Conservation (phyloP, 2,797 vertebrate genomes). For the Typhlichthys subterraneus region DNA sequence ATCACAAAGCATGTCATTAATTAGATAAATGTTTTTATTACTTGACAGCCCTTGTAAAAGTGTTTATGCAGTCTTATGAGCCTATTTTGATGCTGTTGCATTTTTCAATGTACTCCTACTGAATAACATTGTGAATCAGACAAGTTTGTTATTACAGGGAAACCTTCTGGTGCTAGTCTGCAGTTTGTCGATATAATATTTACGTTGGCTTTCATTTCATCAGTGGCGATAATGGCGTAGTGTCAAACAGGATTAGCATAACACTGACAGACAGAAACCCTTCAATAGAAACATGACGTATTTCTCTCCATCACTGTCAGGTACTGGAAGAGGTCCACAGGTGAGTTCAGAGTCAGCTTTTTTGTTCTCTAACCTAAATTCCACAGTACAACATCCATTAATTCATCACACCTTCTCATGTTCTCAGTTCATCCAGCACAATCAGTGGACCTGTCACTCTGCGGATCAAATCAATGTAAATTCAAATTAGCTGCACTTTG, state of each 20-base stretch:
- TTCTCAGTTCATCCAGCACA: constrained; percentile 13
- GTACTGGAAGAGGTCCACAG: constrained; percentile 32
- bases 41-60: constrained; percentile 21
- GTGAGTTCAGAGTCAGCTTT: constrained; percentile 25
- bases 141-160: constrained; percentile 57
- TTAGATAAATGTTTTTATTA: too few relatives aligned
- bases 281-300: background rate
- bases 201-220: constrained; percentile 63
- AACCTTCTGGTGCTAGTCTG: constrained; percentile 56
- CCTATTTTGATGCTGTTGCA: constrained; percentile 52
- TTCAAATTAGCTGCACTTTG: constrained; percentile 18
- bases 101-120: constrained; percentile 51
- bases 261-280: constrained; percentile 5
- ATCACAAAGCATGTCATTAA: too few relatives aligned
- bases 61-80: constrained; percentile 66
- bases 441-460: constrained; percentile 8
- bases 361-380: constrained; percentile 10
- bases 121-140: constrained; percentile 64
- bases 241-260: constrained; percentile 37
- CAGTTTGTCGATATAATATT: constrained; percentile 65
- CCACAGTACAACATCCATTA: constrained; percentile 16
- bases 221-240: constrained; percentile 28
- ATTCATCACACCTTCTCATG: constrained; percentile 20
- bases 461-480: constrained; percentile 31
- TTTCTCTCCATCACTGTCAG: background rate